phyloP scores from a whole-genome alignment of 2,797 vertebrate species.

The Acanthurus leucopareius region DNA sequence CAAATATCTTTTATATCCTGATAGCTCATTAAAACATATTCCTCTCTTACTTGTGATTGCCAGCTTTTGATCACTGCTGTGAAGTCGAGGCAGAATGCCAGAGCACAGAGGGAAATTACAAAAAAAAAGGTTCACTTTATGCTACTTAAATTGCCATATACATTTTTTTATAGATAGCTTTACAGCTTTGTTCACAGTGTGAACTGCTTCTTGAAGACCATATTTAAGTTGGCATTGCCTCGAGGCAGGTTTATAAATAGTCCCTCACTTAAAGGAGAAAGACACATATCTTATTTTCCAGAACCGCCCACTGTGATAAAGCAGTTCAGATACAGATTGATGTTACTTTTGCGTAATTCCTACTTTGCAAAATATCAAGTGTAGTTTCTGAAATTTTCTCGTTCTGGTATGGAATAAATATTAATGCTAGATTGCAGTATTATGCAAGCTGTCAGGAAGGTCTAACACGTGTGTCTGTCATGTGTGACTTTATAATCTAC shows the following conservation, averaged over 20 bases:
- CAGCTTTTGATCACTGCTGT: constrained; percentile 35
- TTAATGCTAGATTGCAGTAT: constrained; percentile 5
- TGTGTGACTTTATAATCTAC: constrained; percentile 1
- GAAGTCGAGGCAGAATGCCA: constrained; percentile 36
- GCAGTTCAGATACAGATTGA: constrained; percentile 15
- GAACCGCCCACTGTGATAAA: constrained; percentile 26
- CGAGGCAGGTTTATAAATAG: constrained; percentile 41
- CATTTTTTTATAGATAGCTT: constrained; percentile 13
- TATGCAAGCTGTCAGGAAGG: not conserved
- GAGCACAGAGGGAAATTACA: constrained; percentile 10
- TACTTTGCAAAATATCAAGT: not conserved
- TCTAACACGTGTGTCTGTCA: not conserved
- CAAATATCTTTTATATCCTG: constrained; percentile 10
- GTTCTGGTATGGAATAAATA: not conserved
- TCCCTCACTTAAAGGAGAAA: constrained; percentile 17
- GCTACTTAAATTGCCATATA: constrained; percentile 4
- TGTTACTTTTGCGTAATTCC: not conserved
- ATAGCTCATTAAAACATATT: constrained; percentile 39
- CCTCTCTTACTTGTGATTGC: constrained; percentile 22
- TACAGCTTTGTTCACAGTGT: constrained; percentile 22
- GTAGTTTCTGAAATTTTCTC: not conserved
- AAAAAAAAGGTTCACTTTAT: constrained; percentile 3
- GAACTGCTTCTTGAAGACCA: constrained; percentile 15
- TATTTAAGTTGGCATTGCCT: constrained; percentile 28
- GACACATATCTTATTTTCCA: not conserved